phyloP scores from a whole-genome alignment of 2,797 vertebrate species.

The Saxicola maurus region DNA sequence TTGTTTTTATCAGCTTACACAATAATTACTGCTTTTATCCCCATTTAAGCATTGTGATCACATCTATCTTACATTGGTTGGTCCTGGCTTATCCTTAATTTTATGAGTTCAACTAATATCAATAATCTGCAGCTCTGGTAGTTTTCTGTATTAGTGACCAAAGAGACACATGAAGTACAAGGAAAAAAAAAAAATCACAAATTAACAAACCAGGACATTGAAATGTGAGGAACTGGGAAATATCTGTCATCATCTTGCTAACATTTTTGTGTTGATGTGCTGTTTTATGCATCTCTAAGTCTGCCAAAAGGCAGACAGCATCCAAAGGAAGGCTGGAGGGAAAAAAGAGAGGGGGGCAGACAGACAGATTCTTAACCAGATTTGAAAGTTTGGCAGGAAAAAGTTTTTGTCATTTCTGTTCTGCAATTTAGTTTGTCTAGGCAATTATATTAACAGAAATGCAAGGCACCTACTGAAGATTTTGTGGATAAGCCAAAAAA shows the following conservation, averaged over 20 bases:
- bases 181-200: neutral
- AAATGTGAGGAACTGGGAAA: neutral
- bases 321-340: neutral
- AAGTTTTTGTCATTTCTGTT: conserved; percentile 54
- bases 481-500: neutral
- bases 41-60: neutral
- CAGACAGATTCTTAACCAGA: conserved; percentile 24
- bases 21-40: conserved; percentile 17
- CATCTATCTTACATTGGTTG: neutral
- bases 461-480: conserved; percentile 28
- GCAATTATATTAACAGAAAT: conserved; percentile 55
- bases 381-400: conserved; percentile 25
- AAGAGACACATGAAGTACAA: neutral
- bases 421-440: conserved; percentile 30
- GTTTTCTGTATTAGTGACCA: neutral
- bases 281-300: neutral
- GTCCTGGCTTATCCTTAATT: conserved; percentile 20
- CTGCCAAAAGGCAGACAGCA: neutral
- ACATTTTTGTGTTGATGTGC: neutral
- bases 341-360: neutral
- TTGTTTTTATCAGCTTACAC: neutral
- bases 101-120: conserved; percentile 24
- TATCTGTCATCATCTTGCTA: neutral
- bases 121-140: neutral
- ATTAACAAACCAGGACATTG: neutral